phyloP scores from a whole-genome alignment of 2,888 invertebrate species.

The Mystacides longicornis region DNA sequence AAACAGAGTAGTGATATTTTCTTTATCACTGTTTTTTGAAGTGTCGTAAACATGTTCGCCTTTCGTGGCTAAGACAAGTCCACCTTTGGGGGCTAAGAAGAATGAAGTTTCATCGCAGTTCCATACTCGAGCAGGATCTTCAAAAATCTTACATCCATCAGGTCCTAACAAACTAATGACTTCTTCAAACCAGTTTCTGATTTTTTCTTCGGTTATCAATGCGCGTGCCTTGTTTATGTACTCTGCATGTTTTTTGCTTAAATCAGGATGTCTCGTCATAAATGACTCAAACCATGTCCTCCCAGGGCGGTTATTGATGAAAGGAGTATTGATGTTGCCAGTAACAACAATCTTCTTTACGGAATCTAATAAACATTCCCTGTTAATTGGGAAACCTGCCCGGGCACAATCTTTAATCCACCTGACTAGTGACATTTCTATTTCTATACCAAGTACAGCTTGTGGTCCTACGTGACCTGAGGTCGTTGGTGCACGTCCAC shows the following conservation, averaged over 20 bases:
- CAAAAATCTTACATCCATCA: not conserved
- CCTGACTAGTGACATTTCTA: not conserved
- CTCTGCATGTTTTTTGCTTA: not conserved
- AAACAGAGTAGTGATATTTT: not conserved
- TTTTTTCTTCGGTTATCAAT: not conserved
- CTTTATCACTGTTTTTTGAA: slow-evolving; percentile 2
- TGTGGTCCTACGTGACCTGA: not conserved
- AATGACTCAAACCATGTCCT: not conserved
- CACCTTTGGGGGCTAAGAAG: not conserved
- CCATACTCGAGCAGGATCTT: not conserved
- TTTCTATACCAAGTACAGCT: not conserved
- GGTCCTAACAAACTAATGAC: not conserved
- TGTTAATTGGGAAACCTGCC: not conserved
- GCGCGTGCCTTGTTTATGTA: not conserved
- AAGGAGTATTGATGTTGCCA: not conserved
- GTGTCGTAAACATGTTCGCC: not conserved
- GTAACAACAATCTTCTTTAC: not conserved
- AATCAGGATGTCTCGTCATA: not conserved
- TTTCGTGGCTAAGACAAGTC: not conserved
- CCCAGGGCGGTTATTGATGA: not conserved
- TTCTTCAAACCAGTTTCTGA: slow-evolving; percentile 3
- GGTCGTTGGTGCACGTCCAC: not conserved
- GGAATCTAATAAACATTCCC: not conserved
- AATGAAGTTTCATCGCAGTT: not conserved
- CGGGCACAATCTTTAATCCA: not conserved